Evolutionary conservation across 2,113 vertebrate species (phyloP).

Genomic region (Rhegmatorhina hoffmannsi): DNA sequence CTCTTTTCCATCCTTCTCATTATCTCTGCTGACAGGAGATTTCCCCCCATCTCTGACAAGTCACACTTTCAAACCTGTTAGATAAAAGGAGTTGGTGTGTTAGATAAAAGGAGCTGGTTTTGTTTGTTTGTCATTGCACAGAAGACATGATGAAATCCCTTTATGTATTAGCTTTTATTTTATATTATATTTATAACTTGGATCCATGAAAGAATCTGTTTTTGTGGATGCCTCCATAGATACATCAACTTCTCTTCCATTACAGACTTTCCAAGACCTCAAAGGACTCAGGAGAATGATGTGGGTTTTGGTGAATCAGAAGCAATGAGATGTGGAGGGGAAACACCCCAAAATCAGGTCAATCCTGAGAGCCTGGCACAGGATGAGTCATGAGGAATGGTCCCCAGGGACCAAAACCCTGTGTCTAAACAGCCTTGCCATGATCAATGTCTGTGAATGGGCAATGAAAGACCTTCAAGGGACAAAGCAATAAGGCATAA

Average conservation of each 20-base stretch:
- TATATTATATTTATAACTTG: neutral
- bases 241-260: neutral
- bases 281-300: neutral
- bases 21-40: neutral
- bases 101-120: neutral
- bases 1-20: neutral
- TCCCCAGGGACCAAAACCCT: neutral
- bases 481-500: neutral
- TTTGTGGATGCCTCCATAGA: neutral
- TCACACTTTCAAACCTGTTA: neutral
- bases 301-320: neutral
- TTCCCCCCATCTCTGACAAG: neutral
- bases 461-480: neutral
- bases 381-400: too few species aligned
- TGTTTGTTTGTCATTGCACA: neutral
- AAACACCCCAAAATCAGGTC: neutral
- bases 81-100: neutral
- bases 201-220: neutral
- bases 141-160: neutral
- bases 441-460: fast-evolving
- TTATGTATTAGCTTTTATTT: neutral
- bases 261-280: neutral
- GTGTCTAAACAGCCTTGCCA: neutral
- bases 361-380: neutral
- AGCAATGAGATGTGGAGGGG: neutral